A percentile compares a stretch with the other conserved stretches of the same genome.
These are phyloP conservation scores for Oriolus oriolus DNA, from an alignment of 2,113 vertebrate genomes.

Conservation along the genomic window DNA sequence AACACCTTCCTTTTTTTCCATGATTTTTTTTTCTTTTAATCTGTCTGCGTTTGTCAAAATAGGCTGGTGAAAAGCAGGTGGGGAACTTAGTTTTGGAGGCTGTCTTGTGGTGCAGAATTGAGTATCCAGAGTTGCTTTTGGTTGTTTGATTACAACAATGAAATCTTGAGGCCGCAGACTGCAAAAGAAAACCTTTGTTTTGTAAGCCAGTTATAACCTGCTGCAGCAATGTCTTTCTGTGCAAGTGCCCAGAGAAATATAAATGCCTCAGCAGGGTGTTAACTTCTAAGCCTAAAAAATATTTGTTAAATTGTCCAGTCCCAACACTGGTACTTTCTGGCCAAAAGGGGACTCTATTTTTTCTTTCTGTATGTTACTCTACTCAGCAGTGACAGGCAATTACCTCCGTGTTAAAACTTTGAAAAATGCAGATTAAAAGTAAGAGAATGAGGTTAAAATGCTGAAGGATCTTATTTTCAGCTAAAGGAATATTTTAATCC, in stretches of 20 bases:
- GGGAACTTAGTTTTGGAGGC: background rate
- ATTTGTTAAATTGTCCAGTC: background rate
- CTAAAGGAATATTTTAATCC: background rate
- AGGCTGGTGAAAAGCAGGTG: background rate
- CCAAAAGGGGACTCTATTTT: background rate
- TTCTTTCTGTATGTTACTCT: background rate
- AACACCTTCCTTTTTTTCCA: background rate
- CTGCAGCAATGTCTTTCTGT: background rate
- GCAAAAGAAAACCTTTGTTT: background rate
- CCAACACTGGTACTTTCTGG: background rate
- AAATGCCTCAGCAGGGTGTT: background rate
- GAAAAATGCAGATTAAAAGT: background rate
- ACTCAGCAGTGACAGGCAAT: background rate
- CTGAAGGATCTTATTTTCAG: background rate
- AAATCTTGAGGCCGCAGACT: background rate
- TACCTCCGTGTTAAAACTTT: background rate
- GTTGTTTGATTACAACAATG: background rate
- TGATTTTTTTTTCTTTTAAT: background rate
- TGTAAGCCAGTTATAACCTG: background rate
- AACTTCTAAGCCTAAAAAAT: background rate
- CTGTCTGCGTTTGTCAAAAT: background rate
- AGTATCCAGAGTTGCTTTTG: background rate
- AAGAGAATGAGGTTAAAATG: constrained; percentile 3
- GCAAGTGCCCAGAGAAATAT: background rate
- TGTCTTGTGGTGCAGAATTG: background rate